A percentile compares a stretch with the other conserved stretches of the same genome.
Evolutionary conservation across 2,113 vertebrate genomes (phyloP).

Genomic region (Phrynosoma blainvillii): DNA sequence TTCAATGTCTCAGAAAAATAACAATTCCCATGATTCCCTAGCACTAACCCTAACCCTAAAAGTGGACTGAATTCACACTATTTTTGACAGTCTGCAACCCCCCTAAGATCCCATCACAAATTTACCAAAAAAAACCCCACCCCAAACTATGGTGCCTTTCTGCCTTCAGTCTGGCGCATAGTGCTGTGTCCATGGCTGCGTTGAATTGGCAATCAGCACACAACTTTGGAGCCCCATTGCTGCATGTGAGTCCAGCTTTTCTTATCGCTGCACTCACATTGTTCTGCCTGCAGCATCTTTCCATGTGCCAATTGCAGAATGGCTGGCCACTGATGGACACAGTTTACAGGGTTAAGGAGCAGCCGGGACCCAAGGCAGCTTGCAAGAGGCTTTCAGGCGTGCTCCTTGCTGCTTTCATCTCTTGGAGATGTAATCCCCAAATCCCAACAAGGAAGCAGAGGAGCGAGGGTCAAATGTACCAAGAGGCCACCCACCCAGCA

Average conservation of each 20-base stretch:
- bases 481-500: background rate
- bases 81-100: too few relatives aligned
- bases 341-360: background rate
- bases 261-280: background rate
- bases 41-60: too few relatives aligned
- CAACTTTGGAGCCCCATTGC: background rate
- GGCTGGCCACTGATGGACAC: background rate
- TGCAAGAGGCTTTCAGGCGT: background rate
- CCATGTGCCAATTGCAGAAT: background rate
- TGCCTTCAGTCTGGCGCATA: too few relatives aligned
- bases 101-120: too few relatives aligned
- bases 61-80: too few relatives aligned
- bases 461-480: fast-evolving
- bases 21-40: too few relatives aligned
- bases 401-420: background rate
- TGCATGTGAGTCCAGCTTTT: background rate
- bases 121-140: too few relatives aligned
- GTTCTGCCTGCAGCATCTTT: background rate
- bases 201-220: background rate
- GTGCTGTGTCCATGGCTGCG: too few relatives aligned
- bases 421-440: background rate
- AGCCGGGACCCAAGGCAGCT: background rate
- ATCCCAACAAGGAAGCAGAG: background rate
- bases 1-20: too few relatives aligned
- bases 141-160: too few relatives aligned